Percentiles rank a stretch among this genome's conserved stretches.
Conservation (phyloP, 37 sponge, comb jelly and placozoan genomes). For the Dysidea cf. avara region DNA sequence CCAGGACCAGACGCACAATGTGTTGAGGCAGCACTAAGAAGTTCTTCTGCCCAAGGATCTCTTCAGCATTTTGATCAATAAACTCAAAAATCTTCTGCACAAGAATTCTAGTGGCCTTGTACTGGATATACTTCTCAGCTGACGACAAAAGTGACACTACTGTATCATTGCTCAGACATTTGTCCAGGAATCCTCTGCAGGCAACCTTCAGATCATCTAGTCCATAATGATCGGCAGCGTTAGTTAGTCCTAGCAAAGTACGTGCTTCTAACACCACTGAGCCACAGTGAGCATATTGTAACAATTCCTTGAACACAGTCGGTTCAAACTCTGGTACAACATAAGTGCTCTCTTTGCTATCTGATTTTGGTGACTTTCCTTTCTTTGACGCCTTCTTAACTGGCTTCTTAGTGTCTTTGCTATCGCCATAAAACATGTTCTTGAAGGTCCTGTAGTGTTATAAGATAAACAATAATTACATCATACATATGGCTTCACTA, state of each 20-base stretch:
- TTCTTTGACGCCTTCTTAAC: too few species aligned
- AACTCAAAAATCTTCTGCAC: slow-evolving; percentile 91
- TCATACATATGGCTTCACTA: too few species aligned
- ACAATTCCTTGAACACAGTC: slow-evolving; percentile 84
- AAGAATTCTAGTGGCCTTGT: slow-evolving; percentile 83
- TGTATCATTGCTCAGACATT: slow-evolving; percentile 76
- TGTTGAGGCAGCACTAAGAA: slow-evolving; percentile 84
- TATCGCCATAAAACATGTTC: too few species aligned
- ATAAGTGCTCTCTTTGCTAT: too few species aligned
- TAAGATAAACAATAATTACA: too few species aligned
- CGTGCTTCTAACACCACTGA: slow-evolving; percentile 79
- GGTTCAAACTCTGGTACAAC: slow-evolving; percentile 81
- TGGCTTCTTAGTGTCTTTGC: too few species aligned
- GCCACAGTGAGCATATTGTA: slow-evolving; percentile 89
- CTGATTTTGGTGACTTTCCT: too few species aligned
- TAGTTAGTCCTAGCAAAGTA: slow-evolving; percentile 87
- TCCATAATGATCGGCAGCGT: slow-evolving; percentile 92
- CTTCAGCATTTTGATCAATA: slow-evolving; percentile 86
- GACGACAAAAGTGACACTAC: slow-evolving; percentile 79
- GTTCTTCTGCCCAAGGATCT: slow-evolving; percentile 59
- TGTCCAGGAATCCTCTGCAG: slow-evolving; percentile 72
- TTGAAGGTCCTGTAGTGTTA: too few species aligned
- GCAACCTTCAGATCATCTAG: slow-evolving; percentile 90
- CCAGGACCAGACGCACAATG: slow-evolving; percentile 82
- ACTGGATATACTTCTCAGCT: slow-evolving; percentile 93